Evolutionary conservation across 2,888 invertebrate species (phyloP).

Genomic region (Achlya flavicornis): DNA sequence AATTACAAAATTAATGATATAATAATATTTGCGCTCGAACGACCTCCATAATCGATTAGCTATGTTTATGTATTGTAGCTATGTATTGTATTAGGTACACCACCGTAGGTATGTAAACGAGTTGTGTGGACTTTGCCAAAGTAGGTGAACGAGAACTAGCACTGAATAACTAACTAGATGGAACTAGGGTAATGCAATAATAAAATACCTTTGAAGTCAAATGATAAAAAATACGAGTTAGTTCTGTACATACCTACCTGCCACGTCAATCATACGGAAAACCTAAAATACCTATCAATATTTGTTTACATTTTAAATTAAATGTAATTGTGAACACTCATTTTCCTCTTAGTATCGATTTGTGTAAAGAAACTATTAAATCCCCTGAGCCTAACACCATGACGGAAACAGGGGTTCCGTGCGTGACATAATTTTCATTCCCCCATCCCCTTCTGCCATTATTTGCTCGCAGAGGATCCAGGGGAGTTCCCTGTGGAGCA

Average conservation of each 20-base stretch:
- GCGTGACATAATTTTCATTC: conserved; percentile 48
- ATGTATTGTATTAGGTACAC: too few relatives aligned
- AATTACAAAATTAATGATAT: too few relatives aligned
- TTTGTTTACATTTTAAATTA: background rate
- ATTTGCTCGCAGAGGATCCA: conserved; percentile 31
- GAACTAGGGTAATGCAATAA: too few relatives aligned
- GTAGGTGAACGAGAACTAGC: too few relatives aligned
- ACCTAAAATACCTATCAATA: background rate
- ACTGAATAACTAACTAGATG: too few relatives aligned
- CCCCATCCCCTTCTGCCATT: conserved; percentile 43
- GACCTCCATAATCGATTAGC: too few relatives aligned
- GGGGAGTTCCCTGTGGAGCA: conserved; percentile 25
- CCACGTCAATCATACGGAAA: background rate
- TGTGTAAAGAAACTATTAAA: background rate
- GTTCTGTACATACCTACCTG: too few relatives aligned
- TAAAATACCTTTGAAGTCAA: too few relatives aligned
- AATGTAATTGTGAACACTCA: background rate
- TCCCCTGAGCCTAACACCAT: conserved; percentile 18
- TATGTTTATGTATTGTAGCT: too few relatives aligned
- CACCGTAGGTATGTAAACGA: too few relatives aligned
- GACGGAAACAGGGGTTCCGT: conserved; percentile 28
- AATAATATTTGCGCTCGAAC: too few relatives aligned
- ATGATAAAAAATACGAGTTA: background rate
- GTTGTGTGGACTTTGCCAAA: too few relatives aligned
- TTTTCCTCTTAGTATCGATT: conserved; percentile 4